Evolutionary conservation across 2,113 vertebrate genomes (phyloP), one percentile per base, ranked within the genome.

Genomic region (Tachycineta bicolor): DNA sequence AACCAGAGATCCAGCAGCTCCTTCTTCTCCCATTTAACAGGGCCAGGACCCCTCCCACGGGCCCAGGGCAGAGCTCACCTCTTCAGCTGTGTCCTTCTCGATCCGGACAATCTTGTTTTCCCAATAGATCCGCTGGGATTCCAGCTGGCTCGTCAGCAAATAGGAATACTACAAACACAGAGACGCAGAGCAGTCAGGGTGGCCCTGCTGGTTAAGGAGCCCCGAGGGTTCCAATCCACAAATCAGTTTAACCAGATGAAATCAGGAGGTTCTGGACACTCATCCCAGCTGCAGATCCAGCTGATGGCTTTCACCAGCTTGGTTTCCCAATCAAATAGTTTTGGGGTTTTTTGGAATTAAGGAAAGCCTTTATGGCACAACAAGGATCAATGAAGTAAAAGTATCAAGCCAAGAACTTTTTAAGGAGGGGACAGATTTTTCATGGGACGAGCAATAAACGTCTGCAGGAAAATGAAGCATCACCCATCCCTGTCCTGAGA

Each of bases 81-180:
- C 99, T 88, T 99, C 99, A 12, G 99, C 98, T 0, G 99, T 99
- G 93, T 99, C 99, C 94, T 99, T 99, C 97, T 99, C 99, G 95
- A 99, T 98, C 34, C 99, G 98, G 46, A 99, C 99, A 7, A 99
- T 99, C 98, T 99, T 99, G 95, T 99, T 99, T 97, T 99, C 99
- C 99, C 99, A 99, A 91, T 99, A 99, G 94, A 99, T 98, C 39
- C 99, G 97, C 58, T 99, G 99, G 11, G 99, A 99, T 71, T 99
- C 99, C 98, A 99, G 98, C 92, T 99, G 99, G 93, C 99, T 99
- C 1, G 99, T 99, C 90, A 99, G 98, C 96, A 99, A 97, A 94
- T 99, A 99, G 0, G 99, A 99, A 95, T 99, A 99, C 99, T 99
- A 16, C 9, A 94, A 91, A 84, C 49, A 96, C 22, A 90, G 67